Percentiles rank a stretch among this genome's conserved stretches.
phyloP scores from a whole-genome alignment of 2,888 invertebrate genomes.

The Trisateles emortualis region DNA sequence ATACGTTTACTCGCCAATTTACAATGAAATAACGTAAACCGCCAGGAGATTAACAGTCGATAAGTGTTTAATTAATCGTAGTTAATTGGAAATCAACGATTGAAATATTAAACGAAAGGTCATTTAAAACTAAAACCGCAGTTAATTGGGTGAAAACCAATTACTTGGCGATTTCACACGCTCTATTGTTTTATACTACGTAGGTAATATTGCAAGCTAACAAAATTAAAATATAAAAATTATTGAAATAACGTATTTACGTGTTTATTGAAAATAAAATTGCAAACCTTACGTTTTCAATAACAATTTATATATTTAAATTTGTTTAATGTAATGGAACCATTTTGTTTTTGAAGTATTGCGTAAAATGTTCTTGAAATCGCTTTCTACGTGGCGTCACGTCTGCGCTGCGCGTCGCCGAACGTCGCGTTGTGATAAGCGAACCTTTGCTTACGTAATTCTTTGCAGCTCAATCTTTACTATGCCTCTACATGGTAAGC shows the following conservation, averaged over 20 bases:
- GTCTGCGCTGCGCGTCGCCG: slow-evolving; percentile 43
- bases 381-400: slow-evolving; percentile 78
- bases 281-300: slow-evolving; percentile 15
- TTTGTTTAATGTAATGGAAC: slow-evolving; percentile 68
- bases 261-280: slow-evolving; percentile 17
- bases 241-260: slow-evolving; percentile 7
- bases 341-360: slow-evolving; percentile 62
- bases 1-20: too few species aligned
- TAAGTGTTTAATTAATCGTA: slow-evolving; percentile 24
- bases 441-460: slow-evolving; percentile 76
- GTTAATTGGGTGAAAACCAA: slow-evolving; percentile 61
- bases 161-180: slow-evolving; percentile 53
- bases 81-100: slow-evolving; percentile 37
- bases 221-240: slow-evolving; percentile 11
- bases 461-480: slow-evolving; percentile 55
- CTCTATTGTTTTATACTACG: slow-evolving; percentile 35
- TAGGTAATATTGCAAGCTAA: slow-evolving; percentile 13
- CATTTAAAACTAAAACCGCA: slow-evolving; percentile 47
- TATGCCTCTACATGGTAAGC: slow-evolving; percentile 42
- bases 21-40: slow-evolving; percentile 1
- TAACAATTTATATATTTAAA: slow-evolving; percentile 20
- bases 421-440: slow-evolving; percentile 63
- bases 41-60: slow-evolving; percentile 14
- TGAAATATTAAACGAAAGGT: slow-evolving; percentile 39
- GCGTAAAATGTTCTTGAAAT: slow-evolving; percentile 79